These are phyloP conservation scores for cat (Felis catus) DNA, from an alignment of 2,113 vertebrate species.

Conservation along the genomic window DNA sequence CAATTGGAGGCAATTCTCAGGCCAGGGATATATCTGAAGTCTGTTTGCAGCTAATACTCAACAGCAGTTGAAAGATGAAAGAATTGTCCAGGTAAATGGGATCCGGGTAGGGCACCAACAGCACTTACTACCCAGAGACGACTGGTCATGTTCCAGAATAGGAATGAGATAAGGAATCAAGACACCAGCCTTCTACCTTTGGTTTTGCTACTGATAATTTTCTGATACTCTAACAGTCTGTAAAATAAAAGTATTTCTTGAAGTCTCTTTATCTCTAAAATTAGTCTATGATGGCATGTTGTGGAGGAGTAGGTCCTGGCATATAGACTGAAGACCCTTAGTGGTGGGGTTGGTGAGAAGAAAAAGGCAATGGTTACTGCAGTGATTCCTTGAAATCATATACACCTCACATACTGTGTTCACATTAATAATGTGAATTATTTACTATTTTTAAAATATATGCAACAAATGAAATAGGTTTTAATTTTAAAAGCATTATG, in stretches of 20 bases:
- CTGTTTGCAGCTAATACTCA: not conserved
- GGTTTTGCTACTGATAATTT: not conserved
- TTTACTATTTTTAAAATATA: not conserved
- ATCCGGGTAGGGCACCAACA: not conserved
- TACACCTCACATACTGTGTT: not conserved
- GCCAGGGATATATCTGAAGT: not conserved
- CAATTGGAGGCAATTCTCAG: not conserved
- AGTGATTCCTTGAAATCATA: not conserved
- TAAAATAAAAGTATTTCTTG: not conserved
- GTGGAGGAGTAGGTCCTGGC: not conserved
- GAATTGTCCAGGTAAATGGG: not conserved
- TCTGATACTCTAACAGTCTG: not conserved
- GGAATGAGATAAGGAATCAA: not conserved
- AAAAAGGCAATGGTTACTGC: not conserved
- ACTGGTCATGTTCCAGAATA: not conserved
- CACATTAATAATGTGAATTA: not conserved
- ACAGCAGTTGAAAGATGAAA: not conserved
- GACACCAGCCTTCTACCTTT: not conserved
- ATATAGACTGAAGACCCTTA: not conserved
- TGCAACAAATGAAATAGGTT: not conserved
- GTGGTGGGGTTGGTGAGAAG: not conserved
- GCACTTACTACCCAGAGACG: not conserved
- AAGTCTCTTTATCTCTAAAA: not conserved
- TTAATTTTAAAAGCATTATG: not conserved
- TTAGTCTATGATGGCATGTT: not conserved